A percentile compares a stretch with the other conserved stretches of the same genome.
phyloP scores from a whole-genome alignment of 1,140 invertebrate species.

The Drosophila ironensis region DNA sequence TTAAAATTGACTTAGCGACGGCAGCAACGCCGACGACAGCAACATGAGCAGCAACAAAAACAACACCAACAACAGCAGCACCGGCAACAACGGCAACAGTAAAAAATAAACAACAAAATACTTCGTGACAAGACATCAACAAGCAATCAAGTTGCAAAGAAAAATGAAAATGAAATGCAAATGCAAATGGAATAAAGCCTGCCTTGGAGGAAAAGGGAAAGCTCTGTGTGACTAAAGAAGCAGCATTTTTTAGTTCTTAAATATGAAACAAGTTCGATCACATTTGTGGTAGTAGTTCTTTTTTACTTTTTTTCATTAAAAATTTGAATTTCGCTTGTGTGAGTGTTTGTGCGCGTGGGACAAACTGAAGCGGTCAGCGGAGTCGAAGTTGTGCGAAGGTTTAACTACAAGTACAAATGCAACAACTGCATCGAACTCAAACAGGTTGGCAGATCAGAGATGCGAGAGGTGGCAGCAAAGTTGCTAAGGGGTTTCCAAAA shows the following conservation, averaged over 20 bases:
- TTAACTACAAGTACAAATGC: constrained; percentile 23
- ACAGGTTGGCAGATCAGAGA: constrained; percentile 39
- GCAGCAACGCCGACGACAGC: constrained; percentile 26
- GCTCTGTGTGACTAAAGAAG: constrained; percentile 1
- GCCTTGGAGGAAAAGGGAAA: constrained; percentile 4
- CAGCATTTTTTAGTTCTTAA: background rate
- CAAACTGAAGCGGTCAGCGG: no score
- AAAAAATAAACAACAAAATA: constrained; percentile 50
- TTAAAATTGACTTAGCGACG: constrained; percentile 71
- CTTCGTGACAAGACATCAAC: constrained; percentile 54
- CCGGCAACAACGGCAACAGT: constrained; percentile 23
- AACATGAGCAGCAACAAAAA: constrained; percentile 17
- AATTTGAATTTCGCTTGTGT: background rate
- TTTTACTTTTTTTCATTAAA: constrained; percentile 4
- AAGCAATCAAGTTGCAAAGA: constrained; percentile 39
- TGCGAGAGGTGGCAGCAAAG: constrained; percentile 14
- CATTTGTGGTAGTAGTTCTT: background rate
- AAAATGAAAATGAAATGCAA: constrained; percentile 36
- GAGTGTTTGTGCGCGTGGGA: background rate
- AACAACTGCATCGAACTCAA: constrained; percentile 42
- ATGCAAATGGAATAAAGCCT: constrained; percentile 25
- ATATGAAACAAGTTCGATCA: constrained; percentile 13
- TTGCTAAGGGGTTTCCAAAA: no score
- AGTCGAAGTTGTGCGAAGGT: background rate
- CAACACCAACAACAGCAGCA: constrained; percentile 11